Percentiles rank a stretch among this genome's conserved stretches.
These are phyloP conservation scores for Drosophila nigrodunni DNA, from an alignment of 1,140 invertebrate species.

Conservation along the genomic window DNA sequence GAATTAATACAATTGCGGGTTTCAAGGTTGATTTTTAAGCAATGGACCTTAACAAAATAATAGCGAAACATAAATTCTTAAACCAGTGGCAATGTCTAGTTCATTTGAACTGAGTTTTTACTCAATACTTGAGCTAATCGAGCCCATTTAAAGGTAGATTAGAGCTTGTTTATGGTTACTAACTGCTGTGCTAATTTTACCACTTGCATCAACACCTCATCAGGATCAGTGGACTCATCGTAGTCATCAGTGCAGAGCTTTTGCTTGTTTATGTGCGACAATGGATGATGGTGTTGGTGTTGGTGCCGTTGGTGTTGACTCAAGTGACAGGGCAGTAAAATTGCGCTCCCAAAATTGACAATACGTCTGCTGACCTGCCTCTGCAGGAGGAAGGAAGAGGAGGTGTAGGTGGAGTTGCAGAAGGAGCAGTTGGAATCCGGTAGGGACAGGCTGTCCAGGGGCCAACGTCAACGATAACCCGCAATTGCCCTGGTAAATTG, in stretches of 20 bases:
- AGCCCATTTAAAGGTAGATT: background rate
- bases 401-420: too few relatives aligned
- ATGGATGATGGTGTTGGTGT: slow-evolving; percentile 16
- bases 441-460: slow-evolving; percentile 7
- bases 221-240: slow-evolving; percentile 20
- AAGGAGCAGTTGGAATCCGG: background rate
- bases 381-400: background rate
- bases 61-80: too few relatives aligned
- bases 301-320: slow-evolving; percentile 1
- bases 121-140: background rate
- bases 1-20: too few relatives aligned
- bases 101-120: too few relatives aligned
- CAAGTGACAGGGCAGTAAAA: slow-evolving; percentile 42
- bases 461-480: slow-evolving; percentile 44
- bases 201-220: slow-evolving; percentile 47
- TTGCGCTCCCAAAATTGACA: slow-evolving; percentile 46
- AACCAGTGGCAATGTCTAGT: too few relatives aligned
- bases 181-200: slow-evolving; percentile 1
- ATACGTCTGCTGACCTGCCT: slow-evolving; percentile 22
- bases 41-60: too few relatives aligned
- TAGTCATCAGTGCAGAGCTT: slow-evolving; percentile 16
- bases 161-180: background rate
- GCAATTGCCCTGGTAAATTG: slow-evolving; percentile 57
- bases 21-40: background rate
- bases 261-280: slow-evolving; percentile 19